Base-by-base conservation (phyloP, 1,140 invertebrate genomes). In the Tachypleus tridentatus region DNA sequence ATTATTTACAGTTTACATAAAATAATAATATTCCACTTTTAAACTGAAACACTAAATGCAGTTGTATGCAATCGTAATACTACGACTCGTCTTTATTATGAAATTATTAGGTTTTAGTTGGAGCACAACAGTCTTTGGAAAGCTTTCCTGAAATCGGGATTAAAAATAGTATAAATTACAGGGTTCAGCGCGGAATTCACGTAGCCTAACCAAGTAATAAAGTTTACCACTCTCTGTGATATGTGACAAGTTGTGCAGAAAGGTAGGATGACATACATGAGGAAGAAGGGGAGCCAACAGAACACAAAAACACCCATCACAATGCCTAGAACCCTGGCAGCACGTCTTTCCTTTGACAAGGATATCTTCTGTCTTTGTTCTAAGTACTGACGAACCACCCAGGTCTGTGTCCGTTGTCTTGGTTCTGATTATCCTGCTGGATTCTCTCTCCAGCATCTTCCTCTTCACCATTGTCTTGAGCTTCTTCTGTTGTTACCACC, bases 131-230 rank as follows among this genome's bases (percentile, higher is more conserved):
- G 76, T 8, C 61, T 59, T 74, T 92, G 91, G 75, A 97, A 97
- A 4, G 94, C 93, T 73, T 86, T 82, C 65, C 94, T 83, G 77
- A 97, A 98, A 75, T 98, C 95, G 74, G 95, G 82, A 79, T 98
- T 97, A 77, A 97, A 98, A 75, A 97, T 95, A 29, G 93, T 97
- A 77, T 98, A 98, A 70, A 98, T 97, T 70, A 97, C 84, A 8
- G 95, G 95, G 78, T 98, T 98, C 6, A 97, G 81, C n/a, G 89
- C 90, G 47, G 93, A 97, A 77, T 98, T 98, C 64, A 96, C 85
- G 76, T 98, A 99, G 48, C 95, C 95, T 58, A 98, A 83, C 95
- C 95, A 98, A 53, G 90, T 93, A 70, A 93, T 89, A 73, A 93
- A 90, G 76, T 92, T 91, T 56, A 88, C 86, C 63, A 93, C 79